phyloP scores from a whole-genome alignment of 2,113 vertebrate genomes.

The Ascaphus truei region DNA sequence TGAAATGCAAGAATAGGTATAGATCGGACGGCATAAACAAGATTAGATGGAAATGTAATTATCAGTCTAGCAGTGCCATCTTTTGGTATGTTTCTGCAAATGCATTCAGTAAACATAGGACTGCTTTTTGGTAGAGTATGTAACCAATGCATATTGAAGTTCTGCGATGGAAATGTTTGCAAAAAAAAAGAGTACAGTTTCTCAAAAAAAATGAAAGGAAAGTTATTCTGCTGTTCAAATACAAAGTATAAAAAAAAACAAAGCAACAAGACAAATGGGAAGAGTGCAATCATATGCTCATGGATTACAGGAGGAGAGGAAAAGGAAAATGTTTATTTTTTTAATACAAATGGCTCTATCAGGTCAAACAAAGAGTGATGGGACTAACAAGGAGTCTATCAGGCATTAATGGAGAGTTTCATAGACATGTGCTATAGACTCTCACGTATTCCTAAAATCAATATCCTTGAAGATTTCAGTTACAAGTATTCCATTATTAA shows the following conservation, averaged over 20 bases:
- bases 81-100: background rate
- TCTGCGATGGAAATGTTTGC: conserved; percentile 23
- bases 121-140: background rate
- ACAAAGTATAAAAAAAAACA: no score
- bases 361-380: no score
- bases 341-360: no score
- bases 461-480: no score
- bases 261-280: no score
- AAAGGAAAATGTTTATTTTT: conserved; percentile 16
- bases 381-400: no score
- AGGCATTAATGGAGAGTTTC: no score
- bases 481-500: no score
- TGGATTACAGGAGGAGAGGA: background rate
- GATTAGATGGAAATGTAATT: background rate
- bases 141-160: conserved; percentile 5
- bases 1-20: conserved; percentile 30
- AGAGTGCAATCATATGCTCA: conserved; percentile 4
- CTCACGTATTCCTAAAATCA: no score
- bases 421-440: no score
- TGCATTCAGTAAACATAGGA: background rate
- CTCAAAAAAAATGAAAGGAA: conserved; percentile 13
- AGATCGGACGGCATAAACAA: background rate
- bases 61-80: conserved; percentile 21
- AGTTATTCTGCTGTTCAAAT: conserved; percentile 9
- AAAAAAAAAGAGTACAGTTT: background rate